Evolutionary conservation across 2,888 invertebrate genomes (phyloP), one percentile per base, ranked within the genome.

Genomic region (Caenorhabditis wallacei): DNA sequence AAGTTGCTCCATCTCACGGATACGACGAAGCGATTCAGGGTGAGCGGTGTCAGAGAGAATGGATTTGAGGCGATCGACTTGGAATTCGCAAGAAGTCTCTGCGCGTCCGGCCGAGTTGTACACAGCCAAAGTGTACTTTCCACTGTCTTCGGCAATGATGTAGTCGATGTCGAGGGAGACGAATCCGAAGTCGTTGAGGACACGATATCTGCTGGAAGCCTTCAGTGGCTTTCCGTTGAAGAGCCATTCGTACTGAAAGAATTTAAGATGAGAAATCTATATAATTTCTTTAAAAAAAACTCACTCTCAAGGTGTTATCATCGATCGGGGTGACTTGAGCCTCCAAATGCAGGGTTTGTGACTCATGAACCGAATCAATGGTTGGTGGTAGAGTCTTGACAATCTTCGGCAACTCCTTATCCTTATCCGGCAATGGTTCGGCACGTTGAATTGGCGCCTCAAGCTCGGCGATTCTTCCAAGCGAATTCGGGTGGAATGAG

Each of bases 171-270:
- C 98, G 89, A 99, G 94, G 40, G 97, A 96, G 30, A 98, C 98
- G 92, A 96, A 98, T 85, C 98, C 98, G 93, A 99, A 98, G 92
- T 99, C 98, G 92, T 97, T 96, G 2, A 96, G 96, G 3, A 97
- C 96, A 93, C 96, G 96, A 93, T 97, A 98, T 86, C 98, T 95
- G 92, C 97, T 97, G 68, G 87, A 87, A 16, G 89, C 85, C 53
- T 87, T 91, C 63, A 99, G 95, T 82, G 96, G 95, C 92, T 96
- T 95, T 66, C 97, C 97, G 93, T 99, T 97, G 92, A 96, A 96
- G 92, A 96, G 97, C 98, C 98, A 99, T 93, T 98, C 97, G 84
- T 97, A 95, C 91, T 93, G 90, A 89, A 93, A 30, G 0, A 59
- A 30, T 4, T 53, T 2, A 10, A 24, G 16, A 13, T 53, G 2